Base-by-base conservation (phyloP, 2,888 invertebrate species). In the Melipona bicolor region DNA sequence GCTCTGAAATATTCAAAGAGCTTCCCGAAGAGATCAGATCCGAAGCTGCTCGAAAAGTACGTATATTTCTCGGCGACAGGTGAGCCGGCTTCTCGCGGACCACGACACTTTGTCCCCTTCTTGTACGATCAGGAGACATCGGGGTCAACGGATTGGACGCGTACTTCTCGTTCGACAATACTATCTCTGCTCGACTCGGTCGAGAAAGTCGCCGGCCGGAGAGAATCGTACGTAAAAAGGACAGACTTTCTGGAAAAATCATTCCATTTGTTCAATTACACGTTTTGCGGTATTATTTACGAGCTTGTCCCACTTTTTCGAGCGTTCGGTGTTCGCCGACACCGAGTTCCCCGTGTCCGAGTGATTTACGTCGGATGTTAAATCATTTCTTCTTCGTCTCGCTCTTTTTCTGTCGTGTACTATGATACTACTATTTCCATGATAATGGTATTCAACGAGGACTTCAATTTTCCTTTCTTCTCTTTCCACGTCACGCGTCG, bases 81-180 rank as follows among this genome's bases (percentile, higher is more conserved):
- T 1, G n/a, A 24, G 21, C 24, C 24, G 61, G 17, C 21, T 62
- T 50, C 27, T 36, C 4, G 9, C 69, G 4, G 5, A 13, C 24
- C 62, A 2, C 27, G 21, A 50, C 50, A 50, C 68, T 52, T 69
- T 69, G 27, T 36, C 70, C 50, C 3, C 54, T n/a, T 70, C 70
- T 54, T 19, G 50, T 32, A 62, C 61, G 59, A 19, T 49, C 15
- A 52, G 50, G 74, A 81, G 83, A 78, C 67, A 76, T 56, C 72
- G 85, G 67, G 85, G 79, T 79, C 76, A 59, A 68, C 62, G 52
- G 71, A 76, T 65, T 32, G 61, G 61, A 61, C 62, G 72, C 72
- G 72, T 73, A 62, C 50, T 73, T n/a, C 49, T 70, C 54, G 36
- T 9, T 19, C 36, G 32, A 24, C 61, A 49, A 61, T 61, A 32